Evolutionary conservation across 2,888 invertebrate species (phyloP).

Genomic region (Gisinianus flammeolus): DNA sequence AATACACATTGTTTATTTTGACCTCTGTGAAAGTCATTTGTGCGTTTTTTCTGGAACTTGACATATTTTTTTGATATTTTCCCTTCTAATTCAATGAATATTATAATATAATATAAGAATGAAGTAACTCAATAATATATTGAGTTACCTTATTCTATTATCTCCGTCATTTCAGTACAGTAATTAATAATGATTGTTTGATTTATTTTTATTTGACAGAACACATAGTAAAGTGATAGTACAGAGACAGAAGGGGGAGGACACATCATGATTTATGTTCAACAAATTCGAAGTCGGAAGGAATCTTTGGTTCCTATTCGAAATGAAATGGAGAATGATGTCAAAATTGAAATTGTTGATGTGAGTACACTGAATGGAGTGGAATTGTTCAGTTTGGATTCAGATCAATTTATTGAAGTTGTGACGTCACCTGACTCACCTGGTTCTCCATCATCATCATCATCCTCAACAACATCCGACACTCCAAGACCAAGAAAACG

Average conservation of each 20-base stretch:
- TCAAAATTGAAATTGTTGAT: constrained; percentile 52
- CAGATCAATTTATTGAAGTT: constrained; percentile 45
- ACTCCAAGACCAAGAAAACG: constrained; percentile 53
- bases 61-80: background rate
- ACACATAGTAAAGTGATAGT: no score
- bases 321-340: constrained; percentile 47
- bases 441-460: background rate
- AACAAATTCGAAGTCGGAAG: constrained; percentile 51
- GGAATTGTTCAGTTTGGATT: constrained; percentile 31
- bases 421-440: constrained; percentile 39
- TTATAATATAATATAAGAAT: background rate
- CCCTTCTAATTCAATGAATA: background rate
- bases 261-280: constrained; percentile 47
- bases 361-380: constrained; percentile 43
- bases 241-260: background rate
- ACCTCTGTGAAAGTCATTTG: background rate
- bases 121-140: no score
- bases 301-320: constrained; percentile 50
- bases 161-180: background rate
- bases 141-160: no score
- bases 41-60: background rate
- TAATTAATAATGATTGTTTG: background rate
- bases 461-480: constrained; percentile 4
- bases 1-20: background rate
- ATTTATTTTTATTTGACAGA: no score